Base-by-base conservation (phyloP, 2,888 invertebrate genomes). In the Leptopilina myrica region DNA sequence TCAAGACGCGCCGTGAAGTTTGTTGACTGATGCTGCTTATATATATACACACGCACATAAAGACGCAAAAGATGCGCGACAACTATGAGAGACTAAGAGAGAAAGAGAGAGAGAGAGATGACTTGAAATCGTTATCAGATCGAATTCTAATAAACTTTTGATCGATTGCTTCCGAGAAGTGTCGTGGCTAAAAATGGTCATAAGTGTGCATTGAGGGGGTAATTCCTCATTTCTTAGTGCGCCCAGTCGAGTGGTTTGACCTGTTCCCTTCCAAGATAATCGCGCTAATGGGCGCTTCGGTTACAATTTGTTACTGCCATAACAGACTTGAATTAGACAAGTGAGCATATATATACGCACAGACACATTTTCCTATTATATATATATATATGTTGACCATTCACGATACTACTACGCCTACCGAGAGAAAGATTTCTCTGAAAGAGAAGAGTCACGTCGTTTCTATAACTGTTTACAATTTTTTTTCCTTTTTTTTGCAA, bases 391-490 rank as follows among this genome's bases (percentile, higher is more conserved):
- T 64, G 59, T 64, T 64, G 46, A 64, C 62, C 49, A 49, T 9
- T 49, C 49, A 49, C 49, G 11, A 49, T 49, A 12, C 4, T 9
- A 49, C n/a, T 49, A 49, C 12, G 12, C 49, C 49, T 49, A 43
- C 49, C 49, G 33, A 53, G 56, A 53, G 67, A 56, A 79, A 43
- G 77, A 78, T 82, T 49, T 49, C 49, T 82, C 82, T 83, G 83
- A 81, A 33, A 77, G 79, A 83, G 49, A 49, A 12, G 49, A 84
- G 84, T 82, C 81, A 80, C 83, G 80, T 81, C 80, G 83, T 78
- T 80, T 82, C 49, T 49, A 49, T 89, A 89, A 89, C 88, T 89
- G 89, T 89, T 49, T 46, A 46, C 5, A 7, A 7, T 46, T 46
- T 46, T 49, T 49, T 49, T 0, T 1, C 20, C 20, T 20, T 20